These are phyloP conservation scores for Pimephales promelas DNA, from an alignment of 2,113 vertebrate species.

Conservation along the genomic window DNA sequence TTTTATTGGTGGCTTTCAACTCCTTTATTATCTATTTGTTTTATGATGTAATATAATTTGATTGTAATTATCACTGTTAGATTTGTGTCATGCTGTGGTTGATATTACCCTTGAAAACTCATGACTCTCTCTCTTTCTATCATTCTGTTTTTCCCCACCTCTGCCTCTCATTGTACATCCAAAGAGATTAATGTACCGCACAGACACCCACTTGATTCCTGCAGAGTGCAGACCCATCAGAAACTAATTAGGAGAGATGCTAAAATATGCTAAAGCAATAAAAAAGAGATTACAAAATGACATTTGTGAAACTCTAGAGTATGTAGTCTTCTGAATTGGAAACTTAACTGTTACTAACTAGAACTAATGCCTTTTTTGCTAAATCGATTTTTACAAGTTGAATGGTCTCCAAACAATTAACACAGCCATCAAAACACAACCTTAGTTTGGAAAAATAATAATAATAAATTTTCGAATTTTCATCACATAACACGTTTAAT, in stretches of 20 bases:
- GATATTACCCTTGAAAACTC: slow-evolving; percentile 26
- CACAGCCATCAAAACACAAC: background rate
- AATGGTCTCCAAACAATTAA: background rate
- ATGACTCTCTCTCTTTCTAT: background rate
- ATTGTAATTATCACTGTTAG: slow-evolving; percentile 11
- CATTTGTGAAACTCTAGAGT: background rate
- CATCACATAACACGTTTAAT: too few species aligned
- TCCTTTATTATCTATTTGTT: background rate
- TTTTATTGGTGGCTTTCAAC: background rate
- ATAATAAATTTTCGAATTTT: background rate
- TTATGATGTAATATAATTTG: slow-evolving; percentile 28
- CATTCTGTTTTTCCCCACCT: background rate
- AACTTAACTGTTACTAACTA: background rate
- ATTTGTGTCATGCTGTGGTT: background rate
- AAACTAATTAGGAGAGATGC: slow-evolving; percentile 18
- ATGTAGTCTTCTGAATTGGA: background rate
- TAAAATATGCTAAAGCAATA: slow-evolving; percentile 4
- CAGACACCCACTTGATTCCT: slow-evolving; percentile 21
- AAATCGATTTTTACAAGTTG: background rate
- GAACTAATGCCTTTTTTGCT: background rate
- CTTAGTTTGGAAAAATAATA: background rate
- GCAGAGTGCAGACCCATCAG: slow-evolving; percentile 6
- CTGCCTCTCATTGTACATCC: slow-evolving; percentile 23
- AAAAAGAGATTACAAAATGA: slow-evolving; percentile 21
- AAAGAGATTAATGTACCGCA: slow-evolving; percentile 11